These are phyloP conservation scores for Glyptemys insculpta DNA, from an alignment of 2,797 vertebrate genomes.

Conservation along the genomic window DNA sequence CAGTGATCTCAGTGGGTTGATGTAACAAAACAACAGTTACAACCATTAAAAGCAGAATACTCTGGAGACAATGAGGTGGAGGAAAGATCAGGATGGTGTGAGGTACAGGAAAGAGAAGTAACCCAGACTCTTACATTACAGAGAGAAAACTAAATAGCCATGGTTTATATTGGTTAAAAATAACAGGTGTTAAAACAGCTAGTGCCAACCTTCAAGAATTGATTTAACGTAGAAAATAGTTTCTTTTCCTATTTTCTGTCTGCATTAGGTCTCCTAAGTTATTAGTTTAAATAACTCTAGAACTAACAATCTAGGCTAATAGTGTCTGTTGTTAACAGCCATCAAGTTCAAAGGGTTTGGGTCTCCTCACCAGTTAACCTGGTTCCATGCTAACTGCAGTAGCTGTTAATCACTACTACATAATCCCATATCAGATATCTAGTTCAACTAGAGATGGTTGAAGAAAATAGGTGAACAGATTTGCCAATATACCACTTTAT, in stretches of 20 bases:
- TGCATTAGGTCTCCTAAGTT: not conserved
- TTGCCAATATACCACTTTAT: not conserved
- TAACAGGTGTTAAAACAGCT: not conserved
- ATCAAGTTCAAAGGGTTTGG: not conserved
- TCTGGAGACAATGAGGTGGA: not conserved
- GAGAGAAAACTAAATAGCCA: not conserved
- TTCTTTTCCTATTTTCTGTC: not conserved
- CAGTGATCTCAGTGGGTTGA: not conserved
- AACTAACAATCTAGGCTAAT: not conserved
- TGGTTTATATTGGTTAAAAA: not conserved
- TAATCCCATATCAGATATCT: not conserved
- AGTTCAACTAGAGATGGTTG: not conserved
- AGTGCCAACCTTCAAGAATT: not conserved
- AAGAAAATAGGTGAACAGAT: not conserved
- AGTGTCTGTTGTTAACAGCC: not conserved
- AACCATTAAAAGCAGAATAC: not conserved
- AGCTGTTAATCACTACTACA: not conserved
- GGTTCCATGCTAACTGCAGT: not conserved
- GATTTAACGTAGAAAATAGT: not conserved
- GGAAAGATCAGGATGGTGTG: not conserved
- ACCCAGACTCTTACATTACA: not conserved
- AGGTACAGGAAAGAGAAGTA: not conserved
- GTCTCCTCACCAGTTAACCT: no score
- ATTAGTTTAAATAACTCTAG: not conserved
- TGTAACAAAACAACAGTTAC: not conserved